phyloP scores from a whole-genome alignment of 2,888 invertebrate species.

The Cheilosia soror region DNA sequence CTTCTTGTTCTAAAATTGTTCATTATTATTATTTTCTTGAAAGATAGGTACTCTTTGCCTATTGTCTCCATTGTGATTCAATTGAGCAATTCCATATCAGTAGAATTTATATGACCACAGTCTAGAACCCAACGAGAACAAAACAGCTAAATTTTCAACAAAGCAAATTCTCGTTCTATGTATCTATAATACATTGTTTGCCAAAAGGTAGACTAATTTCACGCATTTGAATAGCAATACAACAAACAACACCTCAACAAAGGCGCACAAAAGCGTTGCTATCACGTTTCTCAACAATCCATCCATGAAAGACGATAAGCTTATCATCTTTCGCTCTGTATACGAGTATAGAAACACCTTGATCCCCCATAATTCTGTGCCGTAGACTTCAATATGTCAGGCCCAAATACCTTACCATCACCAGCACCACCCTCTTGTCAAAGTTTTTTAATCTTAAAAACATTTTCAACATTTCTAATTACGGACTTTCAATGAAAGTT shows the following conservation, averaged over 20 bases:
- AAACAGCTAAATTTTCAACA: too few relatives aligned
- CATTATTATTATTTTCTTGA: too few relatives aligned
- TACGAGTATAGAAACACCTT: not conserved
- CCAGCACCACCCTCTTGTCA: not conserved
- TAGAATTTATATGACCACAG: too few relatives aligned
- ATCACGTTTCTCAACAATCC: conserved; percentile 1
- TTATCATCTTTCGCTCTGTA: conserved; percentile 4
- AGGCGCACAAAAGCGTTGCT: not conserved
- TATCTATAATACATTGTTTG: not conserved
- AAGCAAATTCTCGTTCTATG: too few relatives aligned
- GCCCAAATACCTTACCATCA: not conserved
- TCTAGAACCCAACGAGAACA: too few relatives aligned
- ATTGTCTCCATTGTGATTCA: too few relatives aligned
- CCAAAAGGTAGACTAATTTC: not conserved
- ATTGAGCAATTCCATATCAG: too few relatives aligned
- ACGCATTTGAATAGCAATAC: not conserved
- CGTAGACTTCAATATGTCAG: not conserved
- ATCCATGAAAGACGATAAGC: conserved; percentile 5
- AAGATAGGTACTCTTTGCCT: too few relatives aligned
- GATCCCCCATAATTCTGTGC: conserved; percentile 5
- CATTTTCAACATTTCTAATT: conserved; percentile 70
- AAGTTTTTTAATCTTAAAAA: conserved; percentile 55
- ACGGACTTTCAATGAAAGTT: conserved; percentile 49
- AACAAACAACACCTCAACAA: not conserved
- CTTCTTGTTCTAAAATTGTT: too few relatives aligned